Base-by-base conservation (phyloP, 2,888 invertebrate species). In the Lagria hirta region DNA sequence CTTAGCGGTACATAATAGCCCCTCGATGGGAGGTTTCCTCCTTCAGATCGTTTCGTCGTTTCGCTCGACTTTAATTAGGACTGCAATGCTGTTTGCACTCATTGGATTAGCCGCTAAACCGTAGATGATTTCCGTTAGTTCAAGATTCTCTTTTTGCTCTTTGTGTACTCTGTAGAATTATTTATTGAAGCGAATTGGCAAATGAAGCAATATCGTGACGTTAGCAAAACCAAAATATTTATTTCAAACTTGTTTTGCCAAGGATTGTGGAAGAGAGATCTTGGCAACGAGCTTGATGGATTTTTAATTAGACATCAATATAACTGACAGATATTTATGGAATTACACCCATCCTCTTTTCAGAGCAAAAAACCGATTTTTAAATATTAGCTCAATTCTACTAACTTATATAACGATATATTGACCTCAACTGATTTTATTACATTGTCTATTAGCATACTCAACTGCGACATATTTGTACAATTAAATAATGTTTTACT, bases 1-100 rank as follows among this genome's bases (percentile, higher is more conserved):
- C 45, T 43, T 51, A 52, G 47, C 50, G 50, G 50, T 51, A 51
- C 38, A 38, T 37, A 38, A 38, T 30, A 30, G 38, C 30, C 38
- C 38, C 38, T 29, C 22, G 38, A 38, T 41, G 41, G 41, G 32
- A 26, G 32, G 41, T 13, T 33, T 41, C 41, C 33, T 33, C 33
- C 41, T 28, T 29, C 8, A 12, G 3, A 17, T n/a, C n/a, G n/a
- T n/a, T n/a, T n/a, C n/a, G n/a, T n/a, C n/a, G 26, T 16, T 14
- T 22, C 12, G 17, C 29, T 41, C 33, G 12, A 33, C 26, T 38
- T 41, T 41, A 41, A 41, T 41, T 41, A 41, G 38, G 33, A 41
- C 41, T 41, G 33, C 41, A 33, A 27, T 41, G 33, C 33, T 41
- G 33, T 27, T 33, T 27, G 33, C 26, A 26, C 32, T 41, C 40